Evolutionary conservation across 2,113 vertebrate species (phyloP), one percentile per base, ranked within the genome.

Genomic region (Anser brachyrhynchus): DNA sequence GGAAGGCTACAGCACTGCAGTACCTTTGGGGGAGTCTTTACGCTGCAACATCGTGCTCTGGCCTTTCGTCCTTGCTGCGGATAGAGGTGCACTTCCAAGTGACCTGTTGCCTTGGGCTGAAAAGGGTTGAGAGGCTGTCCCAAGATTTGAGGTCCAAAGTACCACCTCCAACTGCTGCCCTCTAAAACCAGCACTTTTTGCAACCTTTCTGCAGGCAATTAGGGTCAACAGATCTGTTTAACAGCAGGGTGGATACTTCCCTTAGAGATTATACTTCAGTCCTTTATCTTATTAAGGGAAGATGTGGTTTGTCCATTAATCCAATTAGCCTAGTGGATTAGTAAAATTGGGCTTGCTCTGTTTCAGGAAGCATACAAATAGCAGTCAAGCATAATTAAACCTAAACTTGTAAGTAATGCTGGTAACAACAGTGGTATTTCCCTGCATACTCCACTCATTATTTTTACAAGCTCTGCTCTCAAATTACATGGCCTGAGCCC

Each of bases 271-370:
- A 46, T 83, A 69, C 89, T 93, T 75, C 86, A 84, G 11, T 79
- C 65, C 72, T 95, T 90, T 86, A 93, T 92, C 74, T 95, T 87
- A 72, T 93, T 97, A 97, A 92, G 70, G 82, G 79, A 93, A 95
- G 95, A 93, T 95, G 82, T 91, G 79, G 93, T 96, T 97, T 97
- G 62, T 93, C 73, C 94, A 90, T 97, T 96, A 96, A 95, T 95
- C 90, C 84, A 83, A 23, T 96, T 96, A 96, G 78, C 52, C 8
- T 4, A 2, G 51, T 59, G 58, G 87, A 76, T 95, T 96, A 95
- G 74, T 89, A 88, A 89, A 3, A 75, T 54, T 33, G 35, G 76
- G 52, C 44, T 92, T 82, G 58, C 76, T 95, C 73, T 80, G 61
- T 88, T 75, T 75, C 85, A 92, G 87, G 81, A 90, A 97, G 70